Percentiles rank a stretch among this genome's conserved stretches.
These are phyloP conservation scores for Geopemphigus sp. DNA, from an alignment of 1,140 invertebrate genomes.

Conservation along the genomic window DNA sequence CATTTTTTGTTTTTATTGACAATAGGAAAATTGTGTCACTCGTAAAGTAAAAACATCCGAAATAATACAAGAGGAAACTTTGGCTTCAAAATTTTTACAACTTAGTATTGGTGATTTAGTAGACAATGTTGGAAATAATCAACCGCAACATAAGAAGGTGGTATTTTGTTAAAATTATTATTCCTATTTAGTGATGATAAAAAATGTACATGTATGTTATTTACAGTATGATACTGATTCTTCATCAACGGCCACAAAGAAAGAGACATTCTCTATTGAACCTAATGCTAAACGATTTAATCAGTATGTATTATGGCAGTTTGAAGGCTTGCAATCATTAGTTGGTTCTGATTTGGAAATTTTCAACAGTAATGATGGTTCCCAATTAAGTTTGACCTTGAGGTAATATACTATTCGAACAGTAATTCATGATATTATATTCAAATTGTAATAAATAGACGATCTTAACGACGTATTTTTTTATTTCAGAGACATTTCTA, in stretches of 20 bases:
- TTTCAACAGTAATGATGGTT: slow-evolving; percentile 82
- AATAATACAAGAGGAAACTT: slow-evolving; percentile 69
- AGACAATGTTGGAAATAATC: slow-evolving; percentile 51
- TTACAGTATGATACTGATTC: slow-evolving; percentile 59
- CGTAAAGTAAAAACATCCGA: slow-evolving; percentile 66
- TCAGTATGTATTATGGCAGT: slow-evolving; percentile 87
- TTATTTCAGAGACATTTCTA: slow-evolving; percentile 69
- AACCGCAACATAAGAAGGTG: slow-evolving; percentile 28
- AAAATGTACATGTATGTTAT: neutral
- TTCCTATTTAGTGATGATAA: no score
- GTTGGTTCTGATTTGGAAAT: slow-evolving; percentile 91
- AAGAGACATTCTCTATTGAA: slow-evolving; percentile 70
- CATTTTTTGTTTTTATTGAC: neutral
- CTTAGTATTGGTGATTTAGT: slow-evolving; percentile 66
- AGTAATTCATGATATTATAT: neutral
- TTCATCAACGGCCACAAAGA: slow-evolving; percentile 71
- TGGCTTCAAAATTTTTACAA: slow-evolving; percentile 80
- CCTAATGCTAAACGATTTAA: slow-evolving; percentile 62
- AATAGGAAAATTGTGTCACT: slow-evolving; percentile 59
- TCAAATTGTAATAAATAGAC: neutral
- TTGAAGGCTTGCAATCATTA: slow-evolving; percentile 91
- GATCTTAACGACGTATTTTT: neutral
- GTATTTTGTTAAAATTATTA: no score
- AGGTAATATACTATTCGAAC: slow-evolving; percentile 54
- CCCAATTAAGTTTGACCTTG: slow-evolving; percentile 81